These are phyloP conservation scores for Zootoca vivipara DNA, from an alignment of 2,113 vertebrate species.

Conservation along the genomic window DNA sequence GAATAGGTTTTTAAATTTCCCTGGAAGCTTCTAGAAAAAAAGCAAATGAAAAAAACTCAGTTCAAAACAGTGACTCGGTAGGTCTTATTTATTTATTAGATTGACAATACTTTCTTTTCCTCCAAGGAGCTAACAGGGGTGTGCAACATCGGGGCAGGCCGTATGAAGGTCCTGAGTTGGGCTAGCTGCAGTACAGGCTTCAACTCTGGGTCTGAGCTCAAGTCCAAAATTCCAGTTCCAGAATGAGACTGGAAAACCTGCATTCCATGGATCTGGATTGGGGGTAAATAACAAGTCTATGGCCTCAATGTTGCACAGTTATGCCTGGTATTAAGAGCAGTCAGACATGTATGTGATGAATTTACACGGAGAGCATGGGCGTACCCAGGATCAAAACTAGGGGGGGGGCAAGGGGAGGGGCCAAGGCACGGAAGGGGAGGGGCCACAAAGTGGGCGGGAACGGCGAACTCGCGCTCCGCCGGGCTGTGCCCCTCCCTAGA, in stretches of 20 bases:
- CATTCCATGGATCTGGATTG: not conserved
- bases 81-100: not conserved
- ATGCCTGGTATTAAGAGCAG: not conserved
- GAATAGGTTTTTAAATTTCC: slow-evolving; percentile 96
- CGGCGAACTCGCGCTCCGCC: too few relatives aligned
- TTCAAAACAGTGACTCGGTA: not conserved
- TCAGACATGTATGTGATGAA: not conserved
- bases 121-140: not conserved
- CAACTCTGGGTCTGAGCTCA: not conserved
- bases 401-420: too few relatives aligned
- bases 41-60: not conserved
- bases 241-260: not conserved
- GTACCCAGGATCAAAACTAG: too few relatives aligned
- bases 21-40: slow-evolving; percentile 88
- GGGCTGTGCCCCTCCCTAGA: too few relatives aligned
- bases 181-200: not conserved
- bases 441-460: too few relatives aligned
- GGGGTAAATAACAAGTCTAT: not conserved
- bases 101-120: too few relatives aligned
- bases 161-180: not conserved
- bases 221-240: not conserved
- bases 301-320: not conserved
- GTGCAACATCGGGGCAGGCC: not conserved
- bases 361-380: not conserved
- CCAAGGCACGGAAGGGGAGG: too few relatives aligned